Base-by-base conservation (phyloP, 2,113 vertebrate species). In the Bubo bubo region DNA sequence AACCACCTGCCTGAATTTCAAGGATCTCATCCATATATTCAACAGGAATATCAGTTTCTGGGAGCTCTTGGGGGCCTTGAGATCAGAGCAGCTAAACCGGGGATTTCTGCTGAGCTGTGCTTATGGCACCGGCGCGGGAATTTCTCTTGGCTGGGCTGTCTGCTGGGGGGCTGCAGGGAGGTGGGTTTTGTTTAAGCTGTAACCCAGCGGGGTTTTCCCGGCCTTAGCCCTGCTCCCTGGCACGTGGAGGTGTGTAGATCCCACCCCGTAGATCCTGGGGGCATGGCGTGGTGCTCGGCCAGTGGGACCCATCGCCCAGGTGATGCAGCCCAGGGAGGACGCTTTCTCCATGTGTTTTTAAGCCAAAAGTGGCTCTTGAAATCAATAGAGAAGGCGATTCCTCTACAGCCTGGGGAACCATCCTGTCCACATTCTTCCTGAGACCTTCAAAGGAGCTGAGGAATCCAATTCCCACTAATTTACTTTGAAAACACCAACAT, bases 401-500 rank as follows among this genome's bases (percentile, higher is more conserved):
- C 83, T 53, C 39, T 34, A 32, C 86, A 88, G 75, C 52, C 47
- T 43, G 35, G 39, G 75, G 64, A 92, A 60, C 62, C 71, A 55
- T 64, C 76, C 75, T 32, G n/a, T 60, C 70, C 73, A 75, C 47
- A 20, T 75, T 96, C 86, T 89, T 80, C 60, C 79, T 17, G 73
- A 70, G 68, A 84, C 64, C 39, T 92, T 92, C 83, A 79, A 91
- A 88, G 86, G 60, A 89, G 64, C 80, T n/a, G 52, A 89, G 94
- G 94, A 89, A 93, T 91, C 52, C 68, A 91, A n/a, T 86, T 92
- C 73, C 86, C 86, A 72, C 24, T 89, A 71, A 88, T 94, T 91
- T 79, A 52, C 76, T 95, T 92, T 72, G 83, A 68, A 94, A 95
- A 81, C 45, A 71, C 49, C 53, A 23, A 27, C 8, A 35, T 84